Base-by-base conservation (phyloP, 2,888 invertebrate genomes). In the Nephrocerus scutellatus region DNA sequence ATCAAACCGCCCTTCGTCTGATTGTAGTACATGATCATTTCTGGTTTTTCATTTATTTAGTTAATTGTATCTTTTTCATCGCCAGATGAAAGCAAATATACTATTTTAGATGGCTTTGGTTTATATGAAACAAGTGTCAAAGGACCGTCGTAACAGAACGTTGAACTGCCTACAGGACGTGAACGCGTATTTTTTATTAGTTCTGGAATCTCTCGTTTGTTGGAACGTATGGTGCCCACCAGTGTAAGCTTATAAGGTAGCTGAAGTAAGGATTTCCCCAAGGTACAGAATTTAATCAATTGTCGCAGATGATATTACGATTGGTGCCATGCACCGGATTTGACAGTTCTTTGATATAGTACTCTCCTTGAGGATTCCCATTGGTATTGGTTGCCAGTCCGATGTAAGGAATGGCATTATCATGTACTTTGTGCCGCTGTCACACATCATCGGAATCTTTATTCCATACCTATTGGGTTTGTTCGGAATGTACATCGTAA, bases 231-330 rank as follows among this genome's bases (percentile, higher is more conserved):
- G n/a, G n/a, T n/a, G n/a, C n/a, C n/a, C n/a, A n/a, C n/a, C n/a
- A n/a, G n/a, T n/a, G n/a, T n/a, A 6, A 36, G 16, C 13, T 41
- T 41, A 41, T 59, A 57, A 19, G 55, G 59, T 28, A 48, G 41
- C 44, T 50, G 39, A 23, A 57, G 47, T 35, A 59, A 36, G 15
- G 40, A 29, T 37, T 53, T 51, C 8, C 53, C 56, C 14, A 60
- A 37, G 50, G 43, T 18, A 60, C 51, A 16, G 56, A 58, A 8
- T 59, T 57, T 36, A 60, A 60, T 57, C 57, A 59, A 43, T 60
- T 60, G 40, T 60, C 58, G 39, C 47, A 40, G 2, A 52, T 57
- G 8, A 48, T 31, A 14, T 40, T 36, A 18, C 39, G 24, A 31
- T 24, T 22, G 12, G 15, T 28, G 6, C 36, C 43, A 23, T 36